Evolutionary conservation across 2,888 invertebrate species (phyloP).

Genomic region (Polietes domitor): DNA sequence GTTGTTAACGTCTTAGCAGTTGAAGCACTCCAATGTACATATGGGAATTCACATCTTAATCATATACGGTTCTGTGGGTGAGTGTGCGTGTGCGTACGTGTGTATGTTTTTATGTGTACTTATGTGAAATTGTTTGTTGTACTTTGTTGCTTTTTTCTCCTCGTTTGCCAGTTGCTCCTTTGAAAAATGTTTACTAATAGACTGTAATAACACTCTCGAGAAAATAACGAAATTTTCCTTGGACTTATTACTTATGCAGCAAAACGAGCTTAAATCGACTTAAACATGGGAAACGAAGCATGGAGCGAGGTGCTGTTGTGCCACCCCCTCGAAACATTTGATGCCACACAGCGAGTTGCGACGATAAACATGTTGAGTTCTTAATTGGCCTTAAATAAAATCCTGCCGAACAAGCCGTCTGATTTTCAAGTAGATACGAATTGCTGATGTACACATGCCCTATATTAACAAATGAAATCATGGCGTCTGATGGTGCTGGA

Average conservation of each 20-base stretch:
- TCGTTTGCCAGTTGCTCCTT: not conserved
- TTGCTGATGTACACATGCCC: no score
- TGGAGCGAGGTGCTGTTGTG: not conserved
- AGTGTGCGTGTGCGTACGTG: no score
- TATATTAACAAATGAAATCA: no score
- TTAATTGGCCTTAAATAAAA: slow-evolving; percentile 27
- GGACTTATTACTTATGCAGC: not conserved
- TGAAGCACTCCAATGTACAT: not conserved
- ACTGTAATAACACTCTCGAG: slow-evolving; percentile 27
- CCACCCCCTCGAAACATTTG: not conserved
- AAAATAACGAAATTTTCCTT: slow-evolving; percentile 35
- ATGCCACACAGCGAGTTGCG: not conserved
- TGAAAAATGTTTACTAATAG: slow-evolving; percentile 40
- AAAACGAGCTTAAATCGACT: slow-evolving; percentile 17
- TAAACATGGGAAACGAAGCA: not conserved
- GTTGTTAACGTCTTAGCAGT: no score
- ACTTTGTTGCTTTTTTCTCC: not conserved
- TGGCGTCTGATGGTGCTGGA: no score
- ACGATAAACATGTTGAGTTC: slow-evolving; percentile 31
- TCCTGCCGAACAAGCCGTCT: not conserved
- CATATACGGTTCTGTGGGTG: slow-evolving; percentile 10
- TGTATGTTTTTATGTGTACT: not conserved
- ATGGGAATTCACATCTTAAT: slow-evolving; percentile 22
- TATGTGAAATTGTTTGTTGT: no score
- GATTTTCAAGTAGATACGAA: not conserved